phyloP scores from a whole-genome alignment of 2,113 vertebrate species.

The Tauraco erythrolophus region DNA sequence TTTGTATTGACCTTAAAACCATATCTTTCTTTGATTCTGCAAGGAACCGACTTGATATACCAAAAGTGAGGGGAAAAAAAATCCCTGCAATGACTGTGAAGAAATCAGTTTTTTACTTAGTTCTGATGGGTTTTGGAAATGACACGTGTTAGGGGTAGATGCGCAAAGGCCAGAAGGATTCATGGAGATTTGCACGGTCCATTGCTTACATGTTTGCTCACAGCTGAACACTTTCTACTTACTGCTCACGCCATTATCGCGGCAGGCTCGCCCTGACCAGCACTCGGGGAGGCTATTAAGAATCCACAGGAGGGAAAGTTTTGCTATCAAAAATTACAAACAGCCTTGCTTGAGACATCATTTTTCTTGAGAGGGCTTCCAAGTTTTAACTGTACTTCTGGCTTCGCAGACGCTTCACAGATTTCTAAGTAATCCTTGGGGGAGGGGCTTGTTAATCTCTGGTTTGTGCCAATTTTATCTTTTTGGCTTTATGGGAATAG shows the following conservation, averaged over 20 bases:
- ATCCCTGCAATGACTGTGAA: accelerated
- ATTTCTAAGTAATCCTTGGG: background rate
- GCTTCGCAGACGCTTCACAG: background rate
- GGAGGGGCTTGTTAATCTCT: background rate
- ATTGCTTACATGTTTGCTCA: background rate
- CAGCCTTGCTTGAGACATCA: background rate
- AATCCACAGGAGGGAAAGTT: background rate
- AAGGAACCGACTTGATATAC: background rate
- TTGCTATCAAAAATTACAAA: background rate
- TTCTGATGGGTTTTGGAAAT: background rate
- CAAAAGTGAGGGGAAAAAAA: background rate
- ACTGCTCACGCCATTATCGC: background rate
- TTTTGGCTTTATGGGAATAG: background rate
- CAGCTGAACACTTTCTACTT: background rate
- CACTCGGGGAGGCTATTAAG: background rate
- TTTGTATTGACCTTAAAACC: background rate
- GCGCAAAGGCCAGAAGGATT: background rate
- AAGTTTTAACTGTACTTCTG: background rate
- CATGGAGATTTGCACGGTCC: background rate
- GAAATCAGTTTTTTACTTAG: background rate
- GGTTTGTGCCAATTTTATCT: background rate
- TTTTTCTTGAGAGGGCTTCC: background rate
- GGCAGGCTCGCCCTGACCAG: background rate
- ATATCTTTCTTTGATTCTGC: background rate
- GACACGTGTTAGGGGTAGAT: background rate